These are phyloP conservation scores for Tyrannus savana DNA, from an alignment of 2,113 vertebrate genomes.

Conservation along the genomic window DNA sequence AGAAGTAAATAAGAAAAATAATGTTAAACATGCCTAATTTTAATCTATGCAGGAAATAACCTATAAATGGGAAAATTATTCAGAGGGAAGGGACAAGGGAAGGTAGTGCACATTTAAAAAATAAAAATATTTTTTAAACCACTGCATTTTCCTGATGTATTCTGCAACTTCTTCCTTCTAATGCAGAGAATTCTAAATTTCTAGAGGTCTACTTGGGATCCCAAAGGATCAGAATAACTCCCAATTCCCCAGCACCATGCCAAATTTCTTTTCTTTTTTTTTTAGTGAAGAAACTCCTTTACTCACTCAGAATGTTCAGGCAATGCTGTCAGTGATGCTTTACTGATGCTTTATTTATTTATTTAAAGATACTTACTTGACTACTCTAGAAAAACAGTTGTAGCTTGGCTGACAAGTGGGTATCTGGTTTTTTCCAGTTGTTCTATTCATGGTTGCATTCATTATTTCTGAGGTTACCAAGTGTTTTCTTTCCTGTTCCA, in stretches of 20 bases:
- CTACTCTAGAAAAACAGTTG: neutral
- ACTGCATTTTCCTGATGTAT: neutral
- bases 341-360: neutral
- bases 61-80: neutral
- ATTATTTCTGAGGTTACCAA: neutral
- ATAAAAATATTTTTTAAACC: neutral
- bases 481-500: neutral
- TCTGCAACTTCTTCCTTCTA: neutral
- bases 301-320: neutral
- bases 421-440: neutral
- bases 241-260: neutral
- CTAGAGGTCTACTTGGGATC: neutral
- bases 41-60: neutral
- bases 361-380: neutral
- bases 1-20: neutral
- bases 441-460: neutral
- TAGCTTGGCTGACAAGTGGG: neutral
- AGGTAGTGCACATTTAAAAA: neutral
- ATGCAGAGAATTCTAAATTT: neutral
- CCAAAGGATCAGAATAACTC: neutral
- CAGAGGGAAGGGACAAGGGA: rapidly evolving
- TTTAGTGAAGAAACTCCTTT: neutral
- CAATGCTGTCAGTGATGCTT: neutral
- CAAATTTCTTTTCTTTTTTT: neutral
- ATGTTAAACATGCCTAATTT: neutral